A percentile compares a stretch with the other conserved stretches of the same genome.
Conservation (phyloP, 2,888 invertebrate genomes). For the Lucinisca nassula region DNA sequence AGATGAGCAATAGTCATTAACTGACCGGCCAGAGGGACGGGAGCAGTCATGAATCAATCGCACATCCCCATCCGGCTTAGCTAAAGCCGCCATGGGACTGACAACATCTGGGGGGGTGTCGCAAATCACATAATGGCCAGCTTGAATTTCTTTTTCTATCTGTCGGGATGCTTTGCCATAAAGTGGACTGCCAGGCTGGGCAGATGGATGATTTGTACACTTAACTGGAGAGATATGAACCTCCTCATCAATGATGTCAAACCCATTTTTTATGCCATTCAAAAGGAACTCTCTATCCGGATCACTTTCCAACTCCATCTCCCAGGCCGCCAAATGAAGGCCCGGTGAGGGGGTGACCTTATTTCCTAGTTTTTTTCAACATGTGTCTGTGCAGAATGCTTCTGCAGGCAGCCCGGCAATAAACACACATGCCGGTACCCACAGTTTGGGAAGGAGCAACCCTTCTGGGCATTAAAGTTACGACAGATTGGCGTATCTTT, state of each 20-base stretch:
- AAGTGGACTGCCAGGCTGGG: not conserved
- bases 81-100: conserved; percentile 28
- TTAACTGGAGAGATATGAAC: not conserved
- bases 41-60: conserved; percentile 39
- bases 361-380: conserved; percentile 22
- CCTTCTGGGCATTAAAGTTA: conserved; percentile 6
- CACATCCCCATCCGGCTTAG: conserved; percentile 33
- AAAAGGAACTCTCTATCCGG: conserved; percentile 9
- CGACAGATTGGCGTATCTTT: conserved; percentile 12
- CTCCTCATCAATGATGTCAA: conserved; percentile 11
- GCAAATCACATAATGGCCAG: conserved; percentile 12
- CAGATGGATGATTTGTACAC: conserved; percentile 4
- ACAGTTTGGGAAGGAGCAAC: conserved; percentile 13
- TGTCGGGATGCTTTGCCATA: conserved; percentile 12
- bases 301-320: conserved; percentile 18
- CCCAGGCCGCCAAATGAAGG: not conserved
- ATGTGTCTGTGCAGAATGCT: conserved; percentile 14
- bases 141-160: not conserved
- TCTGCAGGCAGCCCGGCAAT: conserved; percentile 15
- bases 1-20: conserved; percentile 28
- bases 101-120: not conserved
- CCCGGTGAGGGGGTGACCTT: conserved; percentile 9
- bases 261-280: conserved; percentile 5
- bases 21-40: conserved; percentile 15
- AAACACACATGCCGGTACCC: conserved; percentile 17